Conservation (phyloP, 1,140 invertebrate genomes). For the Anadara kagoshimensis region DNA sequence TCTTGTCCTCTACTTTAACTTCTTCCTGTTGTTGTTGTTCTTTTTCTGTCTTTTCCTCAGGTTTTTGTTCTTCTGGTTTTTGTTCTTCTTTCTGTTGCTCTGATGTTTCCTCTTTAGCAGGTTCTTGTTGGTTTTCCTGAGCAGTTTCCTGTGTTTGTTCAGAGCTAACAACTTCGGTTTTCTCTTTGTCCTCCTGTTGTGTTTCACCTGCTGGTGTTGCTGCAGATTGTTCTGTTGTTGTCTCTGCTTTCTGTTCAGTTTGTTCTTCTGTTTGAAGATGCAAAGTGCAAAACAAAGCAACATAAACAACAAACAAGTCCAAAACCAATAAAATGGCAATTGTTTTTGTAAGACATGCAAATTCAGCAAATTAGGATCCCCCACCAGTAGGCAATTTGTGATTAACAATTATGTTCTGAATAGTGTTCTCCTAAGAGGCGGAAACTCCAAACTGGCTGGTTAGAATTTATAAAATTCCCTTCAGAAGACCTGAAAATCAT, state of each 20-base stretch:
- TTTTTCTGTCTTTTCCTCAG: constrained; percentile 15
- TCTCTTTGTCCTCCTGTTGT: background rate
- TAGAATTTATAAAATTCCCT: too few relatives aligned
- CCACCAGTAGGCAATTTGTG: too few relatives aligned
- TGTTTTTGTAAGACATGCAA: too few relatives aligned
- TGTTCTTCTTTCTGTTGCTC: background rate
- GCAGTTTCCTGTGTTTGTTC: background rate
- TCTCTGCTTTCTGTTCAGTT: constrained; percentile 8
- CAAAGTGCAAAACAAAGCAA: constrained; percentile 5
- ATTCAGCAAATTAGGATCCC: too few relatives aligned
- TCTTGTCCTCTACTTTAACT: constrained; percentile 8
- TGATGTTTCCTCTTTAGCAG: background rate
- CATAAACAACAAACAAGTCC: background rate
- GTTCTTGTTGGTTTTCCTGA: background rate
- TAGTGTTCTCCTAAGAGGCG: too few relatives aligned
- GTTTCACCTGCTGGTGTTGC: background rate
- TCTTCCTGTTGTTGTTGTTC: constrained; percentile 1
- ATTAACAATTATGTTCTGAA: too few relatives aligned
- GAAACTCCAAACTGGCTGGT: too few relatives aligned
- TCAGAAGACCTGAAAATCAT: too few relatives aligned
- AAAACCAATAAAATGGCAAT: too few relatives aligned
- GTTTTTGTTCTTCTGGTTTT: constrained; percentile 33
- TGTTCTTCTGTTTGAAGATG: constrained; percentile 4
- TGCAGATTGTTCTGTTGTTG: constrained; percentile 5
- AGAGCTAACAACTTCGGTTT: background rate